A percentile compares a stretch with the other conserved stretches of the same genome.
Evolutionary conservation across 2,113 vertebrate species (phyloP).

Genomic region (Heterotis niloticus): DNA sequence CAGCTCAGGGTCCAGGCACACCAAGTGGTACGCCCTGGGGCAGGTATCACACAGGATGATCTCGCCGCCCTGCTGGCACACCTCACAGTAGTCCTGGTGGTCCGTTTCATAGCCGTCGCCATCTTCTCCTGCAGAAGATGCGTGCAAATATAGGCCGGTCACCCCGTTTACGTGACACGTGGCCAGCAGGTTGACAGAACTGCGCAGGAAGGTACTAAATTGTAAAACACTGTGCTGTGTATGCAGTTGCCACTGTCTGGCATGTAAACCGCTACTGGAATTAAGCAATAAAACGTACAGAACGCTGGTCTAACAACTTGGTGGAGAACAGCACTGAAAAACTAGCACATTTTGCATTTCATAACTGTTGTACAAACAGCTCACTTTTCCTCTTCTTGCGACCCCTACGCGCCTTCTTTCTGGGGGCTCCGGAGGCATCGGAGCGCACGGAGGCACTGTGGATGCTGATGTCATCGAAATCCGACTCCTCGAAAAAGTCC

Average conservation of each 20-base stretch:
- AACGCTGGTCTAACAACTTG: not conserved
- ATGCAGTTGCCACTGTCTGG: too few relatives aligned
- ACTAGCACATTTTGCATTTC: not conserved
- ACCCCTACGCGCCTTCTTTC: slow-evolving; percentile 80
- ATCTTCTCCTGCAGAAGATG: slow-evolving; percentile 74
- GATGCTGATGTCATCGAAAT: slow-evolving; percentile 91
- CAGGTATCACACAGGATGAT: slow-evolving; percentile 98
- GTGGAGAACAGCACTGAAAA: not conserved
- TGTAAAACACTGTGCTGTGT: too few relatives aligned
- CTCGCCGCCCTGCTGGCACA: slow-evolving; percentile 96
- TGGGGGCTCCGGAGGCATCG: slow-evolving; percentile 74
- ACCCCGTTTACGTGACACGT: too few relatives aligned
- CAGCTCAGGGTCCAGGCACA: slow-evolving; percentile 93
- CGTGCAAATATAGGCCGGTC: not conserved
- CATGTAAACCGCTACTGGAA: too few relatives aligned
- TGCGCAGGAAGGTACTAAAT: too few relatives aligned
- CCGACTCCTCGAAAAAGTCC: slow-evolving; percentile 90
- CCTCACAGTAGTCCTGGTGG: slow-evolving; percentile 98
- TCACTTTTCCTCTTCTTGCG: slow-evolving; percentile 92
- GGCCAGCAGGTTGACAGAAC: too few relatives aligned
- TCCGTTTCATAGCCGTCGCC: slow-evolving; percentile 96
- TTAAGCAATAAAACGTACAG: too few relatives aligned
- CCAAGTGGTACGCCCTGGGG: slow-evolving; percentile 91
- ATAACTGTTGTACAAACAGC: not conserved
- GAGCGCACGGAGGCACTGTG: slow-evolving; percentile 90